Evolutionary conservation across 2,888 invertebrate species (phyloP), one percentile per base, ranked within the genome.

Genomic region (Rhorus exstirpatorius): DNA sequence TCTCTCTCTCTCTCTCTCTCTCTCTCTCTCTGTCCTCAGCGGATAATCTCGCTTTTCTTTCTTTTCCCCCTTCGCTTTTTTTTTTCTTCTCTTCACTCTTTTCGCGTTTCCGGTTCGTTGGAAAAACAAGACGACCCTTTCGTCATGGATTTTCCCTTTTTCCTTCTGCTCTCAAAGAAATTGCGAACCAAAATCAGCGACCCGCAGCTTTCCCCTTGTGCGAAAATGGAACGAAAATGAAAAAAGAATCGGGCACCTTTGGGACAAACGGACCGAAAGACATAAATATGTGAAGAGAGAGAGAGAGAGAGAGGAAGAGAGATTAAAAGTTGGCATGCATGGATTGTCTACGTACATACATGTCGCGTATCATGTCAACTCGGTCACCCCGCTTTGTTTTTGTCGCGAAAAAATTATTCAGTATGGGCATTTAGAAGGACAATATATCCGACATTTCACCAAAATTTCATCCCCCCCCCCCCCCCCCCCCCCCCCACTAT

Each of bases 141-240:
- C 14, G 35, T n/a, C n/a, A n/a, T n/a, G 58, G 24, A 46, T 38
- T 26, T 70, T 70, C n/a, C 6, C 31, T 70, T 12, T 21, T 44
- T 58, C 46, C 10, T 58, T 49, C 8, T 24, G 2, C 31, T 8
- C 41, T 21, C 44, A 46, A 58, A 58, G 70, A 58, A 58, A 70
- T 31, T 58, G 70, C 46, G 14, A 70, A n/a, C 53, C 17, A 3
- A 53, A 17, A 55, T 24, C 24, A n/a, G 14, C 19, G 21, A 21
- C 55, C 41, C 41, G 24, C 70, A 53, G 14, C n/a, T n/a, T n/a
- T n/a, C n/a, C 35, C 26, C 17, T 7, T 0, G 1, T 4, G 8
- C 49, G 31, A 55, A 68, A 68, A 24, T 24, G 53, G 53, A 38
- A 38, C 41, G 55, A 68, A 68, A 65, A 12, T 3, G 51, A n/a